Percentiles rank a stretch among this genome's conserved stretches.
phyloP scores from a whole-genome alignment of 2,888 invertebrate genomes.

The Caenorhabditis sp. region DNA sequence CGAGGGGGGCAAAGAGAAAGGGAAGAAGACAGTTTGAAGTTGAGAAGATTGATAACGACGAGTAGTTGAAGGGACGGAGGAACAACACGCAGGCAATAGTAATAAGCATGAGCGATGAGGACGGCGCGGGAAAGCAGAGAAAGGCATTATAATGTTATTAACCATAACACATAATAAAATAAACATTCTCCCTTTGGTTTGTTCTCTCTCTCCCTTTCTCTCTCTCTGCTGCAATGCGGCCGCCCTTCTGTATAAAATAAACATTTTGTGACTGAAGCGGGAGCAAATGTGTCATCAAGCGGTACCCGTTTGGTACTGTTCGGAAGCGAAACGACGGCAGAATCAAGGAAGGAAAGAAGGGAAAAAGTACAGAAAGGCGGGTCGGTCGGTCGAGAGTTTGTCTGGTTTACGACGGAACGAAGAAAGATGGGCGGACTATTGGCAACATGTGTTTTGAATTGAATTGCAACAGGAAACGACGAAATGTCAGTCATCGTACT shows the following conservation, averaged over 20 bases:
- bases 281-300: constrained; percentile 16
- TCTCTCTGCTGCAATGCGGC: not conserved
- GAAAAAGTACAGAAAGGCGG: not conserved
- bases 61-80: too few species aligned
- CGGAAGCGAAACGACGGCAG: not conserved
- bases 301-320: constrained; percentile 18
- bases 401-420: constrained; percentile 28
- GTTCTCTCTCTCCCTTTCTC: not conserved
- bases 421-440: constrained; percentile 1
- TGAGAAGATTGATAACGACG: too few species aligned
- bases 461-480: constrained; percentile 29
- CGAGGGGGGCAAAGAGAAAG: not conserved
- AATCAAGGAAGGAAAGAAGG: too few species aligned
- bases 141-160: constrained; percentile 17
- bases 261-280: constrained; percentile 23
- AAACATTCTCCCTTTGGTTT: constrained; percentile 41
- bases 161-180: constrained; percentile 39
- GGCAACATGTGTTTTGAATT: constrained; percentile 59
- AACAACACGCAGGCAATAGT: too few species aligned
- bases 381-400: not conserved
- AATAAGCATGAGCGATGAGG: too few species aligned
- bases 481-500: constrained; percentile 9
- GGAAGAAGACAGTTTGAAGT: too few species aligned
- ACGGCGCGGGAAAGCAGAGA: not conserved
- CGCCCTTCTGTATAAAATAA: constrained; percentile 37